phyloP scores from a whole-genome alignment of 1,140 invertebrate species.

The Laodelphax striatellus region DNA sequence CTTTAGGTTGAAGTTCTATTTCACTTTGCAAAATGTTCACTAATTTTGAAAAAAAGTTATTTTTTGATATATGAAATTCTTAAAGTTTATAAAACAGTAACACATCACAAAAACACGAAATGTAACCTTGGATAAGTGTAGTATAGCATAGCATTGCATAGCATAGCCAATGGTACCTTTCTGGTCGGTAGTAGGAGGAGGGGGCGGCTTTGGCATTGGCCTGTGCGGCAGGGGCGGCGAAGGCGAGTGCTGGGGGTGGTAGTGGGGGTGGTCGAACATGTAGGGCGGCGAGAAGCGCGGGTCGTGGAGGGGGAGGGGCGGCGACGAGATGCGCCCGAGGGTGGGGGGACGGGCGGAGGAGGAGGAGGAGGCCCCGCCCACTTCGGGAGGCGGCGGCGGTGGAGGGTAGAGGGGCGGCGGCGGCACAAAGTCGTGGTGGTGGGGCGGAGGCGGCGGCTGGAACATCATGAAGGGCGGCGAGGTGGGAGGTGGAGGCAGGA shows the following conservation, averaged over 20 bases:
- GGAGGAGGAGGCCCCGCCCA: slow-evolving; percentile 21
- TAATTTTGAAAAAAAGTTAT: too few species aligned
- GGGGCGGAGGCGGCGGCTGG: slow-evolving; percentile 27
- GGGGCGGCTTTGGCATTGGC: slow-evolving; percentile 9
- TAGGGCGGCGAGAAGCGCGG: slow-evolving; percentile 18
- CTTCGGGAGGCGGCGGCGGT: slow-evolving; percentile 37
- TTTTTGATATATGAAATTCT: too few species aligned
- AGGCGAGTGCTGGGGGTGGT: slow-evolving; percentile 9
- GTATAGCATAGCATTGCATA: too few species aligned
- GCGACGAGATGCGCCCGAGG: slow-evolving; percentile 48
- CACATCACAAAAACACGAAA: too few species aligned
- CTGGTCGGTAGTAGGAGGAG: slow-evolving; percentile 11
- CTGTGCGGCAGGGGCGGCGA: slow-evolving; percentile 14
- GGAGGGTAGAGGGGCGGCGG: slow-evolving; percentile 29
- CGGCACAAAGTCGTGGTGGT: slow-evolving; percentile 28
- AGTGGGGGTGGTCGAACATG: slow-evolving; percentile 2
- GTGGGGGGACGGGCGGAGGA: slow-evolving; percentile 42
- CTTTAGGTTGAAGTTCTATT: too few species aligned
- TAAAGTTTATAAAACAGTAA: too few species aligned
- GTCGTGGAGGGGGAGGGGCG: slow-evolving; percentile 30
- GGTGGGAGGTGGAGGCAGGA: slow-evolving; percentile 12
- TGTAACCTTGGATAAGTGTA: too few species aligned
- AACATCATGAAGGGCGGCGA: slow-evolving; percentile 25
- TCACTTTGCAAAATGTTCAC: too few species aligned
- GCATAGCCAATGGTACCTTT: slow-evolving; percentile 19